Base-by-base conservation (phyloP, 2,797 vertebrate species). In the Vultur gryphus region DNA sequence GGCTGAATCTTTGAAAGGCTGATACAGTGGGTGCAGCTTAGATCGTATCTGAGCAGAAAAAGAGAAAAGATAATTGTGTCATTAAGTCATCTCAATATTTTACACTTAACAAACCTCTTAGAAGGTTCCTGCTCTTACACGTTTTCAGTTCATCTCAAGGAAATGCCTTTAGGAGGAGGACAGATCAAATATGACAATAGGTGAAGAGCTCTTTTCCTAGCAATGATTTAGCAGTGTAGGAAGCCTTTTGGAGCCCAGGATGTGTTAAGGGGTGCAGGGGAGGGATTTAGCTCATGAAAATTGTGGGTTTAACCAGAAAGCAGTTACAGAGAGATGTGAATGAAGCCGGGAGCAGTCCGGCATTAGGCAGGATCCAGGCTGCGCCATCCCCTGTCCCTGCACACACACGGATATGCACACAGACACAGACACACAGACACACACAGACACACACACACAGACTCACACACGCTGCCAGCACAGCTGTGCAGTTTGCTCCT, bases 331-430 rank as follows among this genome's bases (percentile, higher is more conserved):
- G 48, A 37, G 76, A 48, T 11, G 54, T 2, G 13, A 46, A 66
- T 23, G 54, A 31, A 90, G 48, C 23, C 0, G 0, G 15, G 28
- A 83, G 69, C n/a, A 35, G n/a, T 0, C 28, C 44, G 72, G 48
- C 19, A 17, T 17, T 10, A 39, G 79, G 82, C 43, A 65, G 69
- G 39, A 65, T 20, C 25, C 84, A 11, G 76, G 37, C 67, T 91
- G 55, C 0, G 0, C 64, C 33, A 19, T 65, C 33, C 37, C n/a
- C 16, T 66, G 26, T 64, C 12, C 71, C 51, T 33, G 10, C 35
- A 16, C 48, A 78, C 24, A 11, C n/a, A 4, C 37, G 10, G 37
- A 37, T 37, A 37, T 37, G 37, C 37, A 37, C 37, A 37, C 37
- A 11, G 13, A 29, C 44, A 12, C 41, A 54, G 10, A 35, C 17